Evolutionary conservation across 2,888 invertebrate genomes (phyloP), one percentile per base, ranked within the genome.

Genomic region (Sesia apiformis): DNA sequence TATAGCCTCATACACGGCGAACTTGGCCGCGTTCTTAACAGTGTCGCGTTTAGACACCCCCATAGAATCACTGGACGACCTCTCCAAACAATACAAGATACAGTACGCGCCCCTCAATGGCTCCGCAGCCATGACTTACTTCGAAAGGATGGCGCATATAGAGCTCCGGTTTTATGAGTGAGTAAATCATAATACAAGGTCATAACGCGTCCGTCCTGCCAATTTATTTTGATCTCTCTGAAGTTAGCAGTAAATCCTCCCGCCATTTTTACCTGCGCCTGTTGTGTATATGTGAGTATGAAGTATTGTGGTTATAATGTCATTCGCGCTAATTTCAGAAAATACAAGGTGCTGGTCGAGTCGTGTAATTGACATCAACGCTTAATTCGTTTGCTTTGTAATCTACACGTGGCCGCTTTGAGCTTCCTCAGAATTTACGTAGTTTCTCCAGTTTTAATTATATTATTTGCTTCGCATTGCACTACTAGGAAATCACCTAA

Each of bases 1-100:
- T 63, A 98, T 99, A 74, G 99, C 99, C 3, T 98, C 98, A 0
- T 99, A 99, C 83, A 99, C 99, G 0, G 99, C 99, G 1, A 99
- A 99, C 82, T 91, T 99, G 72, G 99, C 99, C 3, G 99, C 99
- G 0, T 99, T 98, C 77, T 90, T 99, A 56, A 99, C 99, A 0
- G 97, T 97, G 0, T 98, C 97, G 0, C 92, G 98, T 23, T 90
- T 98, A 73, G 98, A 98, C 67, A 96, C 96, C 0, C 97, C 97
- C 0, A 95, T 98, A 49, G 97, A 97, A 69, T 97, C 96, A 0
- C 84, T 99, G 63, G 98, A 98, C 66, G 98, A 98, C 79, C 90
- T 99, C 41, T 96, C 97, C 8, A 97, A 97, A 72, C 97, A 97
- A 76, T 98, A 98, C 84, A 98, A 98, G 84, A 96, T 98, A 57